Percentiles rank a stretch among this genome's conserved stretches.
Evolutionary conservation across 2,888 invertebrate species (phyloP).

Genomic region (Epinotia brunnichana): DNA sequence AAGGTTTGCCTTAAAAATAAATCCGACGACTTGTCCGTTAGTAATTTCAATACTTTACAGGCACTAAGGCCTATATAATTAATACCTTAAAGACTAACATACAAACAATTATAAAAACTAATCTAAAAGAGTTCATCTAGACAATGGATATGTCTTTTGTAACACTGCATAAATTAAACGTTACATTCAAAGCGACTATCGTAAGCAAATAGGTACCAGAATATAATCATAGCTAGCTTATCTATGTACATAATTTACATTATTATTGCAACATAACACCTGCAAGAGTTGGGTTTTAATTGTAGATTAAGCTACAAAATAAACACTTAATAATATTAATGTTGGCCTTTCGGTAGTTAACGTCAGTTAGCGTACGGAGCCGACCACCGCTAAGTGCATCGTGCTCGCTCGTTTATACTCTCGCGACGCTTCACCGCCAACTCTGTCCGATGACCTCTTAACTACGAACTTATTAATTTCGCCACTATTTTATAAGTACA

Average conservation of each 20-base stretch:
- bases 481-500: slow-evolving; percentile 30
- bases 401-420: slow-evolving; percentile 23
- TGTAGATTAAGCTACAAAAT: slow-evolving; percentile 35
- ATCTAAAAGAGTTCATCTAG: no score
- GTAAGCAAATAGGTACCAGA: neutral
- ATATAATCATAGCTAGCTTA: neutral
- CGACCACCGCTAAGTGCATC: slow-evolving; percentile 45
- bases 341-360: slow-evolving; percentile 41
- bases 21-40: neutral
- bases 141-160: no score
- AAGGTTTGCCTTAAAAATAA: neutral
- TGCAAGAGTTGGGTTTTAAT: slow-evolving; percentile 1
- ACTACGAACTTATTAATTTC: slow-evolving; percentile 42
- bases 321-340: slow-evolving; percentile 42
- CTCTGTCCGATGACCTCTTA: slow-evolving; percentile 20
- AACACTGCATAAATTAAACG: no score
- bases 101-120: no score
- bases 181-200: neutral
- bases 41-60: neutral
- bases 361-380: slow-evolving; percentile 42
- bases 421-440: slow-evolving; percentile 11
- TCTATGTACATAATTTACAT: neutral
- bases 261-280: slow-evolving; percentile 4
- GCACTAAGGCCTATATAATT: no score
- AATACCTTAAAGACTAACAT: no score